Base-by-base conservation (phyloP, 2,888 invertebrate genomes). In the Halocaridina rubra region DNA sequence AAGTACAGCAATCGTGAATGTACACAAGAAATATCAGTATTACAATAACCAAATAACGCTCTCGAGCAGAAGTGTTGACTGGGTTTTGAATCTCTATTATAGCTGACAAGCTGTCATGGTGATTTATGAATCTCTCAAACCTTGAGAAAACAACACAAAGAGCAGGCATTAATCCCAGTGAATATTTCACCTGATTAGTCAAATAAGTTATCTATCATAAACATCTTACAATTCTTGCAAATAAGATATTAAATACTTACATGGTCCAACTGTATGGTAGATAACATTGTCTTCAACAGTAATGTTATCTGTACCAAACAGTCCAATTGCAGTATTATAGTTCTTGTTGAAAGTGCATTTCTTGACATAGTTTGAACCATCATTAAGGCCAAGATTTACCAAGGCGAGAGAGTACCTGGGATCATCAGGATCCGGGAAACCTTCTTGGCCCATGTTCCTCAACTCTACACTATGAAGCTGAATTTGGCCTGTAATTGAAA, bases 311-410 rank as follows among this genome's bases (percentile, higher is more conserved):
- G 80, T 77, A 59, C 46, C 39, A 69, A 86, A 74, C 64, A 86
- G 24, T 30, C 87, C 87, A 16, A 88, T 24, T 0, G 82, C 87
- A 13, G 72, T 29, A 30, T 84, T 86, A 78, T 78, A 88, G 69
- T 84, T 82, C 22, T 57, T 59, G 72, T 84, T 86, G 84, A 88
- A 88, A 69, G 77, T 64, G 32, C 86, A 88, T 33, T 76, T 80
- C 67, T 64, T 64, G 8, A 88, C 84, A 27, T 80, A 77, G 32
- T 64, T 74, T 57, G 81, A 76, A 22, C 69, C 79, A 16, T 33
- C 72, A 53, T 69, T 59, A 19, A 71, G 30, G 8, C 32, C 79
- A 27, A 79, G 39, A 3, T 27, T 53, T 19, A 67, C 57, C 67
- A 85, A 74, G 16, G 79, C 85, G 13, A 87, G 72, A 32, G 85